Base-by-base conservation (phyloP, 2,888 invertebrate species). In the Coelopa pilipes region DNA sequence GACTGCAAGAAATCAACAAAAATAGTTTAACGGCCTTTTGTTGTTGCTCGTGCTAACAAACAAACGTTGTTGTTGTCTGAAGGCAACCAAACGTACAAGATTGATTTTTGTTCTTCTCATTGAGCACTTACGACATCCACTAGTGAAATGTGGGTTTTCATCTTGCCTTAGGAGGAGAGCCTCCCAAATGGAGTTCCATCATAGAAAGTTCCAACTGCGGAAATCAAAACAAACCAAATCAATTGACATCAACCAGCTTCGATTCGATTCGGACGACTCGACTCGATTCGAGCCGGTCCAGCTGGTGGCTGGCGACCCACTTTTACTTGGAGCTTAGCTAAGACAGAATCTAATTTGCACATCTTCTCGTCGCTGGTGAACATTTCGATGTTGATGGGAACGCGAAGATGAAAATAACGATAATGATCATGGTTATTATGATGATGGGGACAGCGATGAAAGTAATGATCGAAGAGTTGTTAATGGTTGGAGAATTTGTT, bases 401-500 rank as follows among this genome's bases (percentile, higher is more conserved):
- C 24, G 13, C n/a, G n/a, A n/a, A n/a, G n/a, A n/a, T n/a, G n/a
- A n/a, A n/a, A n/a, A n/a, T n/a, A n/a, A 60, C 13, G 13, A 60
- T 60, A 24, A 60, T 60, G n/a, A n/a, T 55, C n/a, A 57, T 57
- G 57, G 4, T 57, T 7, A 2, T 19, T n/a, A 57, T 57, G 62
- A 15, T 62, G 60, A 24, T 60, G 62, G 34, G 34, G 11, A 57
- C 57, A 57, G 11, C 12, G 21, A 57, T 57, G 21, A 57, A 57
- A 17, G 57, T 15, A 57, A n/a, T 11, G 34, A 34, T 34, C 34
- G 34, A 34, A 7, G 7, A 34, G 21, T 24, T 62, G 24, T 24
- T 10, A 34, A 62, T 62, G 24, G 62, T 34, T 34, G 34, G n/a
- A 62, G n/a, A 62, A 34, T 62, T 62, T 62, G 60, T 62, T 24